Conservation (phyloP, 2,888 invertebrate species). For the Merodon equestris region DNA sequence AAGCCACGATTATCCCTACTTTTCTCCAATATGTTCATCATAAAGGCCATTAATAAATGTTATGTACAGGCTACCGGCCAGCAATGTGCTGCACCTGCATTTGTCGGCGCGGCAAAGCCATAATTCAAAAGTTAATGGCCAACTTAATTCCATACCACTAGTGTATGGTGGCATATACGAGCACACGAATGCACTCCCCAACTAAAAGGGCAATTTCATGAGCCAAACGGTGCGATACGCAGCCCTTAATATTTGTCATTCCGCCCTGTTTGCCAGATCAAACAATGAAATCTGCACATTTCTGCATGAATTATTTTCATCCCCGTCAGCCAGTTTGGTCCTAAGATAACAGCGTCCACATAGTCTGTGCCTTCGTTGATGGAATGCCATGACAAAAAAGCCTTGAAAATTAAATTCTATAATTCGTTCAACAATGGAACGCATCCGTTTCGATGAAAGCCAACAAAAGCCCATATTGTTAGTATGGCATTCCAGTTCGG, state of each 20-base stretch:
- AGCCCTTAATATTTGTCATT: constrained; percentile 10
- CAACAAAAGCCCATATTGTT: too few relatives aligned
- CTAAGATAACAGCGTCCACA: constrained; percentile 60
- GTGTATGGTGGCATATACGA: constrained; percentile 1
- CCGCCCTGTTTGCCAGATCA: constrained; percentile 7
- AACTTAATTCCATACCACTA: constrained; percentile 51
- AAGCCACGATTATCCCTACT: too few relatives aligned
- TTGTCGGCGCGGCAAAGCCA: constrained; percentile 34
- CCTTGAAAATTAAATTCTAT: constrained; percentile 59
- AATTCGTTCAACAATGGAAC: constrained; percentile 39
- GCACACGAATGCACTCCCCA: constrained; percentile 23
- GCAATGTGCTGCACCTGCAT: constrained; percentile 59
- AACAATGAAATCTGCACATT: constrained; percentile 59
- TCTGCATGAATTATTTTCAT: constrained; percentile 57
- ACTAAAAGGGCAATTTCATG: constrained; percentile 14
- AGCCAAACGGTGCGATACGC: neutral
- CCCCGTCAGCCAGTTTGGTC: constrained; percentile 29
- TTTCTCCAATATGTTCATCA: neutral
- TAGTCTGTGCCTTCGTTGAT: constrained; percentile 47
- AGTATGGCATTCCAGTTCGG: too few relatives aligned
- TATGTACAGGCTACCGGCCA: neutral
- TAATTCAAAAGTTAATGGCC: constrained; percentile 62
- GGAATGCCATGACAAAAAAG: neutral
- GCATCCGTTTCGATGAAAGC: too few relatives aligned
- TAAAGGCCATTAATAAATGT: constrained; percentile 31